phyloP scores from a whole-genome alignment of 1,140 invertebrate genomes.

The Drosophila biarmipes region DNA sequence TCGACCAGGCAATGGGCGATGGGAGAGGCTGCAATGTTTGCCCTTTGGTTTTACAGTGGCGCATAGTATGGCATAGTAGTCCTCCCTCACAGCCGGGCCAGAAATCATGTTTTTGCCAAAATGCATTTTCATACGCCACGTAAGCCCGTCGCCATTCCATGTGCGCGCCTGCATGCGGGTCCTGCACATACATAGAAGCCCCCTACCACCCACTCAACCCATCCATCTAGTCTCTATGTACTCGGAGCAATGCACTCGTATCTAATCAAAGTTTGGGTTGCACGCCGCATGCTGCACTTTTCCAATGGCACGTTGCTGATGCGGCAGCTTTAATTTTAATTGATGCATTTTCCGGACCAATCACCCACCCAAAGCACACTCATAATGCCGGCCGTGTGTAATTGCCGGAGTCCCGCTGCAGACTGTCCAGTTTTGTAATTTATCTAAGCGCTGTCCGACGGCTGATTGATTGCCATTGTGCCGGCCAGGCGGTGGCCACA shows the following conservation, averaged over 20 bases:
- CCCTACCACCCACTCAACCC: background rate
- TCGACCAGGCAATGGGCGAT: constrained; percentile 46
- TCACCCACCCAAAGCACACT: constrained; percentile 9
- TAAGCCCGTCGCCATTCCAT: constrained; percentile 67
- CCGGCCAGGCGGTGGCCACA: background rate
- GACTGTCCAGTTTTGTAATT: constrained; percentile 30
- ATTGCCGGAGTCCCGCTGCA: constrained; percentile 32
- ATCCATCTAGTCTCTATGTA: constrained; percentile 23
- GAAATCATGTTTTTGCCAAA: constrained; percentile 79
- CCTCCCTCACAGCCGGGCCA: constrained; percentile 14
- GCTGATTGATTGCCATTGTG: constrained; percentile 52
- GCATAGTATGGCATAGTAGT: constrained; percentile 6
- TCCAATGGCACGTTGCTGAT: constrained; percentile 23
- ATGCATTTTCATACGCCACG: constrained; percentile 80
- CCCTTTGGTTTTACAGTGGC: constrained; percentile 68
- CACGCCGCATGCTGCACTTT: constrained; percentile 8
- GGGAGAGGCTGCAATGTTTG: constrained; percentile 68
- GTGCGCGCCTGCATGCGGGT: constrained; percentile 57
- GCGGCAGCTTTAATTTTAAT: constrained; percentile 76
- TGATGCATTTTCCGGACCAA: constrained; percentile 58
- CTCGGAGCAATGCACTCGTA: constrained; percentile 70
- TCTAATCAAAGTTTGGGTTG: constrained; percentile 63
- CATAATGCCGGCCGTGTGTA: constrained; percentile 11
- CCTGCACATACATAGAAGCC: constrained; percentile 33
- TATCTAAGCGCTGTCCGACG: constrained; percentile 48